phyloP scores from a whole-genome alignment of 2,113 vertebrate genomes.

The Budorcas taxicolor region DNA sequence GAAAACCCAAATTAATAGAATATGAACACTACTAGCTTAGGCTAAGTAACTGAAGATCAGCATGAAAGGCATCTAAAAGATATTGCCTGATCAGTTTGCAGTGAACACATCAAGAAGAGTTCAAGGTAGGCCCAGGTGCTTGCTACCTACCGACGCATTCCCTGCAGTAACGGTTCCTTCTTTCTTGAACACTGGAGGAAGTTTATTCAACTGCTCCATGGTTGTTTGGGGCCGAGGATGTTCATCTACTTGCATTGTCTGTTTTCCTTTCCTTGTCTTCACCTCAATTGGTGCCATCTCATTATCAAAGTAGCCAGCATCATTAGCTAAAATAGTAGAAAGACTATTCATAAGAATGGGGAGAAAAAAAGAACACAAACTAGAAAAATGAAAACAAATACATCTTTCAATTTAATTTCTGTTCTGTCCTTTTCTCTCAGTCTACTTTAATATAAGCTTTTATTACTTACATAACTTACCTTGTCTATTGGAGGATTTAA shows the following conservation, averaged over 20 bases:
- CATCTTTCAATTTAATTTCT: neutral
- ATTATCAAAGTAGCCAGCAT: slow-evolving; percentile 86
- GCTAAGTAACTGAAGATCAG: neutral
- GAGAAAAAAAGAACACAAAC: neutral
- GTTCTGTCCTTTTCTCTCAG: neutral
- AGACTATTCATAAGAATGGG: neutral
- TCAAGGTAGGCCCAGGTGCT: neutral
- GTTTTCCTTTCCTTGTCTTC: slow-evolving; percentile 91
- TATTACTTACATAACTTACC: neutral
- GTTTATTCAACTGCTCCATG: slow-evolving; percentile 89
- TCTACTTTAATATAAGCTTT: neutral
- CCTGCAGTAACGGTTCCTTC: slow-evolving; percentile 94
- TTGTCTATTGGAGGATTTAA: neutral
- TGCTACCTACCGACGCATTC: slow-evolving; percentile 90
- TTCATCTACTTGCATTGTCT: slow-evolving; percentile 89
- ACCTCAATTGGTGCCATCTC: slow-evolving; percentile 95
- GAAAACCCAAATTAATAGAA: neutral
- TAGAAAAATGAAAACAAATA: neutral
- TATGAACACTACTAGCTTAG: neutral
- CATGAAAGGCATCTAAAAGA: neutral
- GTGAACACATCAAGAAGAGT: neutral
- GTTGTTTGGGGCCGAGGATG: slow-evolving; percentile 93
- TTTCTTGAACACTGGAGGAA: slow-evolving; percentile 92
- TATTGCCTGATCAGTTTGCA: neutral
- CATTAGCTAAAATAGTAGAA: slow-evolving; percentile 83